Conservation (phyloP, 2,113 vertebrate genomes). For the Ophiodon elongatus region DNA sequence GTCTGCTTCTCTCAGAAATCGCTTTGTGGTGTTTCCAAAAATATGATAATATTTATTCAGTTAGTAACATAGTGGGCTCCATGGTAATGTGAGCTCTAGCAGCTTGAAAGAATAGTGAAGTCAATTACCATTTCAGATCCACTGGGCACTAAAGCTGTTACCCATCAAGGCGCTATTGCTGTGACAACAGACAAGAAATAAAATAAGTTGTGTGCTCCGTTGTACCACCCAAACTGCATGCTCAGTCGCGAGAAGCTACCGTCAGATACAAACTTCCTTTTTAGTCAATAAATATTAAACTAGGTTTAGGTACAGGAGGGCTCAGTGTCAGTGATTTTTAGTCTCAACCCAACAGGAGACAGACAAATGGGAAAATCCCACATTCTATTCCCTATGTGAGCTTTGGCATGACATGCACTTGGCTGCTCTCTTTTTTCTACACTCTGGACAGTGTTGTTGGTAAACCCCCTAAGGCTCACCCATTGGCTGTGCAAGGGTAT, state of each 20-base stretch:
- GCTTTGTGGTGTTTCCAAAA: too few species aligned
- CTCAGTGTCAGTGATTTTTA: conserved; percentile 12
- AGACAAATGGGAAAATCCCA: background rate
- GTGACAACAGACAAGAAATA: conserved; percentile 10
- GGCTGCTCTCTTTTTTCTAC: conserved; percentile 17
- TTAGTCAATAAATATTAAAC: background rate
- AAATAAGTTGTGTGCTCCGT: background rate
- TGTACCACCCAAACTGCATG: conserved; percentile 10
- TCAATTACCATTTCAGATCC: conserved; percentile 19
- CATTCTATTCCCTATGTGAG: conserved; percentile 4
- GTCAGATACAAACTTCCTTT: background rate
- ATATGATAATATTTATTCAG: too few species aligned
- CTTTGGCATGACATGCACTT: conserved; percentile 28
- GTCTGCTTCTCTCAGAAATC: background rate
- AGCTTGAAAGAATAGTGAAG: background rate
- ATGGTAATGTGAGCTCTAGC: background rate
- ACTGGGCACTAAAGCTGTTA: conserved; percentile 14
- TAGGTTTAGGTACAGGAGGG: background rate
- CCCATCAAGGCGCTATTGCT: conserved; percentile 4
- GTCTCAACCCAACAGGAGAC: background rate
- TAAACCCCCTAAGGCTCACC: conserved; percentile 37
- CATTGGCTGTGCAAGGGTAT: conserved; percentile 7
- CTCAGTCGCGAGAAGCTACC: background rate
- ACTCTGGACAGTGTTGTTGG: conserved; percentile 11
- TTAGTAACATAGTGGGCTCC: background rate